These are phyloP conservation scores for Plodia interpunctella DNA, from an alignment of 1,140 invertebrate species.

Conservation along the genomic window DNA sequence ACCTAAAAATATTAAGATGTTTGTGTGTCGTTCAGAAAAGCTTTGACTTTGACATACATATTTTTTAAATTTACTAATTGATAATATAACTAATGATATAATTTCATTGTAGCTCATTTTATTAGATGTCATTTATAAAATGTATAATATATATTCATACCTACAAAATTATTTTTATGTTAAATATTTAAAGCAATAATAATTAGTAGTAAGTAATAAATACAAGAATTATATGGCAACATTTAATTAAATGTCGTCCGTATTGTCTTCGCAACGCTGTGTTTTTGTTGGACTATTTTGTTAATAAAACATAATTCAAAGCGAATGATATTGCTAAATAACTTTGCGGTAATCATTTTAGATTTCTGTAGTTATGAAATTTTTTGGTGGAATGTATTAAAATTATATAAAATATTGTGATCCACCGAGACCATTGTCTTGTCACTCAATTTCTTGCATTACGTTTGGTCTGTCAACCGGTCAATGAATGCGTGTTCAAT, in stretches of 20 bases:
- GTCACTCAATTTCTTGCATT: conserved; percentile 21
- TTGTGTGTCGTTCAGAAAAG: too few relatives aligned
- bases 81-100: too few relatives aligned
- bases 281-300: background rate
- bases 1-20: too few relatives aligned
- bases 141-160: too few relatives aligned
- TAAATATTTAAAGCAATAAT: background rate
- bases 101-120: too few relatives aligned
- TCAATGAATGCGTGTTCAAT: conserved; percentile 31
- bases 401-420: background rate
- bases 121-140: too few relatives aligned
- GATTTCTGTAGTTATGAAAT: background rate
- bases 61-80: too few relatives aligned
- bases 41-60: too few relatives aligned
- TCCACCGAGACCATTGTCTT: conserved; percentile 16
- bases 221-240: background rate
- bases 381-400: background rate
- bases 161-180: too few relatives aligned
- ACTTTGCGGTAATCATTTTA: background rate
- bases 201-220: background rate
- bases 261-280: background rate
- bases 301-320: background rate
- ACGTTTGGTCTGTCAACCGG: conserved; percentile 18
- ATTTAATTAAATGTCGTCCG: background rate
- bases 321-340: background rate